A percentile compares a stretch with the other conserved stretches of the same genome.
phyloP scores from a whole-genome alignment of 2,888 invertebrate genomes.

The Pachycephus smyrnensis region DNA sequence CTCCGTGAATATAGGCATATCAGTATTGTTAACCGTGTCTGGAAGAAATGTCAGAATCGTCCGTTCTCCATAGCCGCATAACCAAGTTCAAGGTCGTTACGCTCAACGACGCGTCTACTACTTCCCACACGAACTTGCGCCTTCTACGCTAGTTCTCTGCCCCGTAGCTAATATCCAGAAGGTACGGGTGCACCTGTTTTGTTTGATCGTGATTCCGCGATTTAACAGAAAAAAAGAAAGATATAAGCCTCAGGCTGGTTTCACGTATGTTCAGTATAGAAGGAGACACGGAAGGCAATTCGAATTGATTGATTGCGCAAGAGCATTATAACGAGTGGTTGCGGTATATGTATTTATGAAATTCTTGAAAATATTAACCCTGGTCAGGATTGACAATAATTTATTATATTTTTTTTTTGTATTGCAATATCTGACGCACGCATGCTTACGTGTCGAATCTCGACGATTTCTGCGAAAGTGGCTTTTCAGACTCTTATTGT shows the following conservation, averaged over 20 bases:
- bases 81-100: constrained; percentile 53
- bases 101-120: constrained; percentile 38
- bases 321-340: not conserved
- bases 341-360: not conserved
- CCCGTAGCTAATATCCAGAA: not conserved
- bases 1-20: not conserved
- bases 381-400: not conserved
- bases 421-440: not conserved
- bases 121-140: constrained; percentile 29
- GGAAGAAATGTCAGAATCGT: constrained; percentile 14
- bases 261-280: not conserved
- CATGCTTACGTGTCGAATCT: no score
- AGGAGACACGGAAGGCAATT: not conserved
- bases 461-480: not conserved
- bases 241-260: not conserved
- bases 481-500: not conserved
- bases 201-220: not conserved
- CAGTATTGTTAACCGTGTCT: not conserved
- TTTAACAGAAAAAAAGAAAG: not conserved
- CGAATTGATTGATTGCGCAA: not conserved
- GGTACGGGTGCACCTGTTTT: not conserved
- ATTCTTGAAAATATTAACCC: not conserved
- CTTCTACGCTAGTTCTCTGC: constrained; percentile 15
- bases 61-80: constrained; percentile 19
- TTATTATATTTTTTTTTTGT: not conserved